A percentile compares a stretch with the other conserved stretches of the same genome.
Conservation (phyloP, 2,888 invertebrate species). For the Ariolimax columbianus region DNA sequence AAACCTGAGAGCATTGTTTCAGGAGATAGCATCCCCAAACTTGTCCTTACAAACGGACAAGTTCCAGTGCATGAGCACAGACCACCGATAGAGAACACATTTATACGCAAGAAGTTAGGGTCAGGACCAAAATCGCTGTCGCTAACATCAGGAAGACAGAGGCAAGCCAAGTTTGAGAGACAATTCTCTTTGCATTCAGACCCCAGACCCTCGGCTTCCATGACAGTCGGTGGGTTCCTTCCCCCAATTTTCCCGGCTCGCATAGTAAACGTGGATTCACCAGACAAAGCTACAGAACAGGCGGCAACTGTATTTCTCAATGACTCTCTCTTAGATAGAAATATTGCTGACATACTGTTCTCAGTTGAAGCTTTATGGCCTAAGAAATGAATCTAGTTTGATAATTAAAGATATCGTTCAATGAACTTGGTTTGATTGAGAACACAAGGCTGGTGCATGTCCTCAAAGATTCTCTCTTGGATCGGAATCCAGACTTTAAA, state of each 20-base stretch:
- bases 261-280: background rate
- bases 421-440: background rate
- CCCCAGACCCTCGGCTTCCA: background rate
- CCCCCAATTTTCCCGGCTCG: slow-evolving; percentile 11
- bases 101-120: background rate
- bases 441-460: background rate
- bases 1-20: slow-evolving; percentile 35
- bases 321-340: slow-evolving; percentile 65
- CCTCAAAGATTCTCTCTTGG: too few species aligned
- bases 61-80: background rate
- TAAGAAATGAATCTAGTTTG: slow-evolving; percentile 51
- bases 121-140: slow-evolving; percentile 25
- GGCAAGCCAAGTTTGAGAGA: slow-evolving; percentile 7
- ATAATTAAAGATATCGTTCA: background rate
- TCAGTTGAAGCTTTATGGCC: slow-evolving; percentile 70
- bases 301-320: slow-evolving; percentile 58
- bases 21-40: slow-evolving; percentile 26
- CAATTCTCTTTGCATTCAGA: slow-evolving; percentile 38
- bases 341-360: slow-evolving; percentile 67
- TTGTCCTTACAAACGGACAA: slow-evolving; percentile 16
- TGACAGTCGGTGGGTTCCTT: background rate
- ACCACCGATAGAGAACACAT: background rate
- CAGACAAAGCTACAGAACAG: background rate
- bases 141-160: background rate
- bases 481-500: too few species aligned